Evolutionary conservation across 2,113 vertebrate genomes (phyloP).

Genomic region (Ammodramus savannarum): DNA sequence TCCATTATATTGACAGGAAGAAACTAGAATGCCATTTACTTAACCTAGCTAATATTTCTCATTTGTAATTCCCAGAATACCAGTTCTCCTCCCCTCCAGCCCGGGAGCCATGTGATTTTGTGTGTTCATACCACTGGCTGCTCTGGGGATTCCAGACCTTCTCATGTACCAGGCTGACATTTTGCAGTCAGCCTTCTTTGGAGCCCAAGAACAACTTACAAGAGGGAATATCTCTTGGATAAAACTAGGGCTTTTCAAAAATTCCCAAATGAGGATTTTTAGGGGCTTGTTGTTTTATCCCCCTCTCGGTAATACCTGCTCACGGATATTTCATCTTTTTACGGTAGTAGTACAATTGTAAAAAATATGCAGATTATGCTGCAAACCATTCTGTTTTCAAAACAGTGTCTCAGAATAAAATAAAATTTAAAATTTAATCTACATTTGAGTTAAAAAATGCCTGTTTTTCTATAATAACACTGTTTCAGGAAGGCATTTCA

Average conservation of each 20-base stretch:
- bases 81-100: not conserved
- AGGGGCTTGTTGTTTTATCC: not conserved
- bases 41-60: conserved; percentile 1
- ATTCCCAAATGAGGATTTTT: not conserved
- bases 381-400: not conserved
- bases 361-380: not conserved
- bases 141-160: not conserved
- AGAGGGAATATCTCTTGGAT: not conserved
- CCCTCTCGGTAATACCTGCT: not conserved
- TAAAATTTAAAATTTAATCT: not conserved
- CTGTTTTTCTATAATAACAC: not conserved
- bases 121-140: not conserved
- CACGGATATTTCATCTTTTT: not conserved
- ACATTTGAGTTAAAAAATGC: not conserved
- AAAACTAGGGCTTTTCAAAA: not conserved
- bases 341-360: not conserved
- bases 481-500: not conserved
- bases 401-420: not conserved
- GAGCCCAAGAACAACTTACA: not conserved
- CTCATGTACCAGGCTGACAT: not conserved
- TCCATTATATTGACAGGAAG: not conserved
- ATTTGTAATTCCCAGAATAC: not conserved
- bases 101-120: not conserved
- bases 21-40: conserved; percentile 28
- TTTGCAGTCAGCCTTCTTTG: not conserved